Base-by-base conservation (phyloP, 2,113 vertebrate species). In the Nibea albiflora region DNA sequence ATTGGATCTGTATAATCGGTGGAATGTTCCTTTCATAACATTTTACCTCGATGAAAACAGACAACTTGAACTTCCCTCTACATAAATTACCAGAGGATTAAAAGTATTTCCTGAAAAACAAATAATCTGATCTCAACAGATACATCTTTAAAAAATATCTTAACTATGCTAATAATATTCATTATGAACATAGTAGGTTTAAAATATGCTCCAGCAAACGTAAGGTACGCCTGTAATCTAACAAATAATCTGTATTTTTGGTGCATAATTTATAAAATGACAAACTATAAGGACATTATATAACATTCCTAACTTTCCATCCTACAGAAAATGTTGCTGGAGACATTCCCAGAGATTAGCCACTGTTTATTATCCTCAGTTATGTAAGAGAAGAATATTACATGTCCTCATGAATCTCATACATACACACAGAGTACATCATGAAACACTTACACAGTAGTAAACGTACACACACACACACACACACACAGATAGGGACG, bases 341-440 rank as follows among this genome's bases (percentile, higher is more conserved):
- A 79, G 44, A 53, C 11, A 11, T 4, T 68, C 35, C 58, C 71
- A 24, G 31, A 57, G 52, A 5, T 5, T 31, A 2, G 39, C 64
- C 61, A 63, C 26, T 65, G 15, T 82, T 82, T 71, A 62, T 84
- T 75, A 76, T 73, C 58, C 46, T 39, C 20, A 20, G 71, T 90
- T 85, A 85, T 79, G 75, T 86, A 86, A 88, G 68, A 78, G 54
- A 56, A 56, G 20, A 24, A 56, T 76, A 81, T 81, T 62, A 71
- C 65, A 78, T 81, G 84, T 75, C 64, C 42, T 66, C 22, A 65
- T 17, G 15, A 42, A 71, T 46, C 44, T 9, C 69, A 73, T 49
- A 72, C 50, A 69, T 11, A 78, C 17, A 63, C 42, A 39, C 28
- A 15, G 31, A 67, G 12, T 1, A 72, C 61, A 86, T 39, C 70